These are phyloP conservation scores for Montipora cactus DNA, from an alignment of 64 coral and sea anemone species.

Conservation along the genomic window DNA sequence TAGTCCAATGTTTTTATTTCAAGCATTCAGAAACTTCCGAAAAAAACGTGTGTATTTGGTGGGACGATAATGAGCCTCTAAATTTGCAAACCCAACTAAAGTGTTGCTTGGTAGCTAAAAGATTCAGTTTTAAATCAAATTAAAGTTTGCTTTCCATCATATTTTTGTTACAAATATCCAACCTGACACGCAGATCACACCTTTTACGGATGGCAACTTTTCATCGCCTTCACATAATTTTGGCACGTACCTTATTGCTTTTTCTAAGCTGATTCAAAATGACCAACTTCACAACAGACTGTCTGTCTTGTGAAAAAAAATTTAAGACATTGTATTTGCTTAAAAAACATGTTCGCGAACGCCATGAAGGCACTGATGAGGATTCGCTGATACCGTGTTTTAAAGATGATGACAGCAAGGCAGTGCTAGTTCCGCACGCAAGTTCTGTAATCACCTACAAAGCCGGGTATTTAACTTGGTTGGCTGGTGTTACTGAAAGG, in stretches of 20 bases:
- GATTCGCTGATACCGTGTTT: background rate
- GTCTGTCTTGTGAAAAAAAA: no score
- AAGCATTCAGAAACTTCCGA: background rate
- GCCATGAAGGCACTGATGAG: background rate
- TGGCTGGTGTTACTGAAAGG: conserved; percentile 25
- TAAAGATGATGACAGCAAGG: background rate
- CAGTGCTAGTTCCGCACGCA: background rate
- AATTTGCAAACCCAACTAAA: background rate
- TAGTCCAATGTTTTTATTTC: background rate
- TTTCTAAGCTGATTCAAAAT: background rate
- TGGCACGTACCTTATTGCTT: background rate
- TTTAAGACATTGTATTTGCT: background rate
- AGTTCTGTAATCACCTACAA: background rate
- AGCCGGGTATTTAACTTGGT: conserved; percentile 16
- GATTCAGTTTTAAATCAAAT: background rate
- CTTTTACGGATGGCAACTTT: background rate
- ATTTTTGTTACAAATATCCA: background rate
- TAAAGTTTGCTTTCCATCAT: conserved; percentile 4
- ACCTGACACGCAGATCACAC: background rate
- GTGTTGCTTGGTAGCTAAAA: background rate
- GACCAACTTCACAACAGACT: no score
- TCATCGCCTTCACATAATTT: background rate
- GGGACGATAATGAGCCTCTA: background rate
- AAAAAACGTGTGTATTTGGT: background rate
- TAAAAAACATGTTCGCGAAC: background rate